Evolutionary conservation across 2,888 invertebrate genomes (phyloP).

Genomic region (Catocala nupta): DNA sequence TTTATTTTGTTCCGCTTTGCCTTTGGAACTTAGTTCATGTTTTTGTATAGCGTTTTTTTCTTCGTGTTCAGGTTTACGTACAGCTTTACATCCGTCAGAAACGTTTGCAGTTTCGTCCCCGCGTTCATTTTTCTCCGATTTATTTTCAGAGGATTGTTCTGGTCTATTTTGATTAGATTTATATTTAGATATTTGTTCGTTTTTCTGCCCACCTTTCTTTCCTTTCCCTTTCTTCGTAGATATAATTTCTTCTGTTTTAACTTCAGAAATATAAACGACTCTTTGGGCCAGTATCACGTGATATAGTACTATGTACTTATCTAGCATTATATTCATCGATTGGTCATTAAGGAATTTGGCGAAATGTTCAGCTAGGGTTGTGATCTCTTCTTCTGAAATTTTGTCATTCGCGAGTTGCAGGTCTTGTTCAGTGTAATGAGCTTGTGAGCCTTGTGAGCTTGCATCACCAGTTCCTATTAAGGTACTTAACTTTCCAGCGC

Average conservation of each 20-base stretch:
- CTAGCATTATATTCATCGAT: slow-evolving; percentile 19
- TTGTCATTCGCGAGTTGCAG: slow-evolving; percentile 27
- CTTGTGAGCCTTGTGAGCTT: slow-evolving; percentile 7
- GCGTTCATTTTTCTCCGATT: too few relatives aligned
- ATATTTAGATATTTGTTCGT: too few relatives aligned
- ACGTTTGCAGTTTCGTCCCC: too few relatives aligned
- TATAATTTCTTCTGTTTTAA: slow-evolving; percentile 13
- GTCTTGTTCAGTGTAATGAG: slow-evolving; percentile 14
- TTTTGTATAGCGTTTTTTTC: too few relatives aligned
- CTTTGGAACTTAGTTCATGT: too few relatives aligned
- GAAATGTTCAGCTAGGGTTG: slow-evolving; percentile 21
- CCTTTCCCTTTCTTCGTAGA: neutral
- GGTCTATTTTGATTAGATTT: too few relatives aligned
- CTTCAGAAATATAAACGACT: slow-evolving; percentile 24
- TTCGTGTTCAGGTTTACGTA: too few relatives aligned
- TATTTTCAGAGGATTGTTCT: too few relatives aligned
- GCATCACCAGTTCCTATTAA: slow-evolving; percentile 33
- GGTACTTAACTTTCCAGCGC: slow-evolving; percentile 3
- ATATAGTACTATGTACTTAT: slow-evolving; percentile 32
- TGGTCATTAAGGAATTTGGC: slow-evolving; percentile 20
- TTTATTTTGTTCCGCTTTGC: too few relatives aligned
- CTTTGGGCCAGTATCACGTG: slow-evolving; percentile 31
- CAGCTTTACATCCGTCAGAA: too few relatives aligned
- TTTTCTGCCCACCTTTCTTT: too few relatives aligned
- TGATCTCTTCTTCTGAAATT: slow-evolving; percentile 24